Conservation (phyloP, 1,140 invertebrate genomes). For the Aphelenchoides besseyi region DNA sequence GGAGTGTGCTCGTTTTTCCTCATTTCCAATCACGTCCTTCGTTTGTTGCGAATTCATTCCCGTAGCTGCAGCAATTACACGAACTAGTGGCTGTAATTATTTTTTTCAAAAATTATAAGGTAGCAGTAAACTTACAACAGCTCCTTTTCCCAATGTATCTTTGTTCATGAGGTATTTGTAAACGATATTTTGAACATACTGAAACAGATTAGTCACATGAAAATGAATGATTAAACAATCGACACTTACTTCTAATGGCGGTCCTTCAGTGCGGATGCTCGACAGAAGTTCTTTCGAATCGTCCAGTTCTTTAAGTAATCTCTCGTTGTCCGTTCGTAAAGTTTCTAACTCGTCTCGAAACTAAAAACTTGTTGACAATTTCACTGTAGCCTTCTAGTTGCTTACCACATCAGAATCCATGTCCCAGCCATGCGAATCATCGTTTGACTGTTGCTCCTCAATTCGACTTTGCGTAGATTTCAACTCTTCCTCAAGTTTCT, state of each 20-base stretch:
- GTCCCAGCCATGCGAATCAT: slow-evolving; percentile 1
- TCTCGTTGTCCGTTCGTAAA: not conserved
- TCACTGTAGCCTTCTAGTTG: too few species aligned
- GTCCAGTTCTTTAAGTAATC: slow-evolving; percentile 1
- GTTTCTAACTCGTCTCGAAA: slow-evolving; percentile 16
- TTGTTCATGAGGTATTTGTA: slow-evolving; percentile 16
- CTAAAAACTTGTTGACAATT: not conserved
- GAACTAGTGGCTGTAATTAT: not conserved
- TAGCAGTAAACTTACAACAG: slow-evolving; percentile 6
- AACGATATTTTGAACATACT: slow-evolving; percentile 18
- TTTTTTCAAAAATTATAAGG: not conserved
- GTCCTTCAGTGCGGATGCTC: slow-evolving; percentile 9
- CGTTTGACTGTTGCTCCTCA: not conserved
- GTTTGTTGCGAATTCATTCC: slow-evolving; percentile 9
- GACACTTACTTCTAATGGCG: slow-evolving; percentile 1
- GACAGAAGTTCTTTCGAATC: not conserved
- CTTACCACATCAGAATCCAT: slow-evolving; percentile 1
- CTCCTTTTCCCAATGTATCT: slow-evolving; percentile 18
- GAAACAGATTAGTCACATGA: not conserved
- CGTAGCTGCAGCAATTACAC: slow-evolving; percentile 12
- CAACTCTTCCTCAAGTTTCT: slow-evolving; percentile 3
- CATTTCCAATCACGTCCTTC: not conserved
- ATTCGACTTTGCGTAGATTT: not conserved
- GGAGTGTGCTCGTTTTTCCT: not conserved
- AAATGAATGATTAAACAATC: not conserved